Evolutionary conservation across 2,113 vertebrate species (phyloP).

Genomic region (Crotalus helleri): DNA sequence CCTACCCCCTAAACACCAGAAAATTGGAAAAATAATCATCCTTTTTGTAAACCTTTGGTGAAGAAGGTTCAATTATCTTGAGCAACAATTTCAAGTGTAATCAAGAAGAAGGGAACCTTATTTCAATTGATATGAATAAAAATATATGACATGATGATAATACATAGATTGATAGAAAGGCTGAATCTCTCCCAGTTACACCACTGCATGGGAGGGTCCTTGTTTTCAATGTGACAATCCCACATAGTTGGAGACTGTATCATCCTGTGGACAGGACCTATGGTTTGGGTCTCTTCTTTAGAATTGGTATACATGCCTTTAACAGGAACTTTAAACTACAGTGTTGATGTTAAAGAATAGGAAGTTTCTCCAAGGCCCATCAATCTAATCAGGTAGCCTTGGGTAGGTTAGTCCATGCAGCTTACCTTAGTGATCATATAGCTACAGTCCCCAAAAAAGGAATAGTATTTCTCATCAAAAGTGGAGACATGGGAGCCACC

Average conservation of each 20-base stretch:
- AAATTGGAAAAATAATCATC: background rate
- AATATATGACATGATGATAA: background rate
- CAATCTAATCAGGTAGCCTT: background rate
- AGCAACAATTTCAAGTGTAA: background rate
- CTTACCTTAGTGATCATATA: constrained; percentile 77
- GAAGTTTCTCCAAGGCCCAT: background rate
- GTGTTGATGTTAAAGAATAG: background rate
- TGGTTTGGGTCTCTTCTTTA: background rate
- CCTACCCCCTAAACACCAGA: background rate
- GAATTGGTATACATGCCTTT: background rate
- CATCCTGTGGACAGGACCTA: background rate
- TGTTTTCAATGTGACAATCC: background rate
- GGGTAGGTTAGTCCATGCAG: background rate
- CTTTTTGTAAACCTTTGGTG: background rate
- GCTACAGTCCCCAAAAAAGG: constrained; percentile 75
- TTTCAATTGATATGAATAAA: background rate
- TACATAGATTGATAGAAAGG: background rate
- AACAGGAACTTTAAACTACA: background rate
- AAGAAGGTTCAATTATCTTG: background rate
- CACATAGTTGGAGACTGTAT: background rate
- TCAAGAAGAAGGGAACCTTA: background rate
- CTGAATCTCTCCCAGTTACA: background rate
- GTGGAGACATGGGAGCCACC: constrained; percentile 77
- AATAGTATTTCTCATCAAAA: constrained; percentile 71
- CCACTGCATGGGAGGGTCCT: background rate